Base-by-base conservation (phyloP, 2,888 invertebrate species). In the Drosophila percnosoma region DNA sequence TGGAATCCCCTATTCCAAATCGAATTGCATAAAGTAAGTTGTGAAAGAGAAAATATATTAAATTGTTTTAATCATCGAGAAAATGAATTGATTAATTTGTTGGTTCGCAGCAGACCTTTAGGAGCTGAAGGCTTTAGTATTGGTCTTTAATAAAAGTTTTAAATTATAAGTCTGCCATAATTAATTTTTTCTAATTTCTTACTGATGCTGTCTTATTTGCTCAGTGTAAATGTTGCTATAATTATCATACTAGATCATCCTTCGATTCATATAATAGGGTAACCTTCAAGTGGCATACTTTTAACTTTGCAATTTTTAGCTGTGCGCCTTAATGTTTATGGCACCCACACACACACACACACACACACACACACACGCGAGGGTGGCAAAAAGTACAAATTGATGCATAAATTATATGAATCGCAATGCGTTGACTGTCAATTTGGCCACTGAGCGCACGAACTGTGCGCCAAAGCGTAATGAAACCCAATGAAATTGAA, bases 351-450 rank as follows among this genome's bases (percentile, higher is more conserved):
- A n/a, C 34, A 15, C n/a, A 33, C 36, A n/a, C 29, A 40, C 6
- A n/a, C n/a, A n/a, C n/a, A n/a, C n/a, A n/a, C n/a, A n/a, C n/a
- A 42, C 29, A 45, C 53, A 61, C 33, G 15, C 2, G 24, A 24
- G 15, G 15, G 45, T 45, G 58, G 53, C 52, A 51, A 67, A 78
- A 55, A 75, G 61, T 55, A 78, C 79, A 78, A 78, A 81, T 83
- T 80, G 83, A 72, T 86, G 86, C 83, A 88, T 87, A 87, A 83
- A 80, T 85, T 87, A 85, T 80, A 73, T 57, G 71, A 75, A 75
- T 75, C 80, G 85, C 85, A 87, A 83, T 85, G 85, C 86, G 86
- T 83, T 87, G 82, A 75, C 83, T 88, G 88, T 88, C 85, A 83
- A 78, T 78, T 63, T 81, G 78, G 67, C 75, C 78, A 78, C 68